Base-by-base conservation (phyloP, 2,113 vertebrate species). In the Myiagra hebetior region DNA sequence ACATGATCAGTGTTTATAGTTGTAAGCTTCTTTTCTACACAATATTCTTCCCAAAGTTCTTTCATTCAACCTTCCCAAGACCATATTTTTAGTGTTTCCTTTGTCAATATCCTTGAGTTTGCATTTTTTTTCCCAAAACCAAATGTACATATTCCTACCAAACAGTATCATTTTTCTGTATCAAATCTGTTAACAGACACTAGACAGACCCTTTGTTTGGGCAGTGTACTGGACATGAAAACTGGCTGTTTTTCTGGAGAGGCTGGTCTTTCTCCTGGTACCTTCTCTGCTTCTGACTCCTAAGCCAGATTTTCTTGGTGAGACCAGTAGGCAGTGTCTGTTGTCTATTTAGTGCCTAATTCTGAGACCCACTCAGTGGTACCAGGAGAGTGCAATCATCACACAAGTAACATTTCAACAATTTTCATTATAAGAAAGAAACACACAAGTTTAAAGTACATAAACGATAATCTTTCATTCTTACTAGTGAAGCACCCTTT, bases 401-500 rank as follows among this genome's bases (percentile, higher is more conserved):
- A 60, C 8, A 24, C 7, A 5, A 6, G 8, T 39, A 50, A 64
- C 17, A 42, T 74, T 85, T 84, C 35, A 57, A 44, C 6, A 42
- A 1, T 63, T 94, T 91, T n/a, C 52, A 5, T 69, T 35, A 2
- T 20, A 50, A 63, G 65, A 88, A 85, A 59, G 63, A 88, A 69
- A 28, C 13, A 28, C 1, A 0, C 4, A 21, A 57, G n/a, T 87
- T 64, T 81, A 42, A 78, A 22, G 9, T 64, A 15, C 2, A 0
- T 79, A 39, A 19, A 68, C 39, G 33, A 39, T 59, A 49, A 87
- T 93, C 76, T 50, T 65, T 82, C 87, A 20, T 74, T 60, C 46
- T 41, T 68, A 6, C 55, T 90, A 35, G 41, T 75, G 60, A 86
- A 79, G 68, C 83, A 92, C 56, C 69, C 85, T 85, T 96, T 95